Conservation (phyloP, 2,797 vertebrate genomes). For the Typhlichthys subterraneus region DNA sequence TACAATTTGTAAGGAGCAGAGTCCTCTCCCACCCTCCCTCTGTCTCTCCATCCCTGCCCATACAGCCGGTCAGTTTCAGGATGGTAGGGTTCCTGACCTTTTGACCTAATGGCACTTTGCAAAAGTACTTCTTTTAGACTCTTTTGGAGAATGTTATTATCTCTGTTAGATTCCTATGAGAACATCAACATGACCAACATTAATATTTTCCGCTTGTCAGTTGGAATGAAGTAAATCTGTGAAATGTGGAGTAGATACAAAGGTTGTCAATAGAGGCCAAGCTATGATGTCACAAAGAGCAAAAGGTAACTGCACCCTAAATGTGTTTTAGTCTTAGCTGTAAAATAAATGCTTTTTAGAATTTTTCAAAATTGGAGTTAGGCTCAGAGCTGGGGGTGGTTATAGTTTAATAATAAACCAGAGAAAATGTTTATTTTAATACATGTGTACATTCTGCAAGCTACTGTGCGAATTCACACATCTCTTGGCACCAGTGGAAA, state of each 20-base stretch:
- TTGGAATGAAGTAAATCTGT: neutral
- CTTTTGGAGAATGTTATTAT: neutral
- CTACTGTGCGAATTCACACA: no score
- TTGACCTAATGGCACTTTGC: constrained; percentile 12
- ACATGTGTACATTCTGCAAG: no score
- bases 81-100: constrained; percentile 20
- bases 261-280: neutral
- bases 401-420: no score
- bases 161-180: neutral
- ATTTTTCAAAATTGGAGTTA: no score
- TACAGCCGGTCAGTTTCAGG: constrained; percentile 16
- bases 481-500: no score
- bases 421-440: no score
- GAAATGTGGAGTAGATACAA: neutral
- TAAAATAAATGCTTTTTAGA: no score
- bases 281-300: neutral
- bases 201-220: neutral
- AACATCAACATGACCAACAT: neutral
- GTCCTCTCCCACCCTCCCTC: neutral
- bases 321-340: no score
- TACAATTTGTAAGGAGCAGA: constrained; percentile 20
- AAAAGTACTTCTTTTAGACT: constrained; percentile 1
- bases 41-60: neutral
- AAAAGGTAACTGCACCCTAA: no score
- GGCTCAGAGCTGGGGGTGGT: no score